Conservation (phyloP, 2,113 vertebrate species). For the Illadopsis cleaveri region DNA sequence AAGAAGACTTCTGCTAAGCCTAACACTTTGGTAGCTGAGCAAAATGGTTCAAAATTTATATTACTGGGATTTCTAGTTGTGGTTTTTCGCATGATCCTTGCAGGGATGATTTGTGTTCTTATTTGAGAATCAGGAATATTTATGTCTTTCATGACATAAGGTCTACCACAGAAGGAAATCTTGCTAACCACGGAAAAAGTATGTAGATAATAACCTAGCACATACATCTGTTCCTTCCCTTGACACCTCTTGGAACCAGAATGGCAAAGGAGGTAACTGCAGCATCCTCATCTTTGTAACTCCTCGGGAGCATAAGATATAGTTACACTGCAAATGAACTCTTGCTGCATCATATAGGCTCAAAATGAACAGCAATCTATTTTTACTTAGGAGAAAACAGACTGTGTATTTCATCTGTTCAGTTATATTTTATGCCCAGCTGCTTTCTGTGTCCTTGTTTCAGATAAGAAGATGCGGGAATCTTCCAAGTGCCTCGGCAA, state of each 20-base stretch:
- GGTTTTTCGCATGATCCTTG: background rate
- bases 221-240: background rate
- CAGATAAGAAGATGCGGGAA: conserved; percentile 40
- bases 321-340: conserved; percentile 38
- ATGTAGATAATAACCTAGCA: background rate
- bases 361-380: conserved; percentile 67
- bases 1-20: conserved; percentile 19
- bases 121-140: background rate
- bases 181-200: background rate
- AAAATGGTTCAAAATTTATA: background rate
- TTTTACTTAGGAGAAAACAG: conserved; percentile 57
- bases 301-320: background rate
- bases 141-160: background rate
- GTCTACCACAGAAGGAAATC: background rate
- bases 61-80: background rate
- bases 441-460: conserved; percentile 54
- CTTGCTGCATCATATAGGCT: conserved; percentile 25
- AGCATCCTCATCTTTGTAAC: background rate
- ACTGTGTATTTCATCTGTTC: conserved; percentile 56
- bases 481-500: conserved; percentile 3
- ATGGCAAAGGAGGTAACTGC: background rate
- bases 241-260: background rate
- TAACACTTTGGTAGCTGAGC: background rate
- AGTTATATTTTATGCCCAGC: conserved; percentile 56
- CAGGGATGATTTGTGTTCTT: background rate